Evolutionary conservation across 2,888 invertebrate genomes (phyloP).

Genomic region (Microctonus brassicae): DNA sequence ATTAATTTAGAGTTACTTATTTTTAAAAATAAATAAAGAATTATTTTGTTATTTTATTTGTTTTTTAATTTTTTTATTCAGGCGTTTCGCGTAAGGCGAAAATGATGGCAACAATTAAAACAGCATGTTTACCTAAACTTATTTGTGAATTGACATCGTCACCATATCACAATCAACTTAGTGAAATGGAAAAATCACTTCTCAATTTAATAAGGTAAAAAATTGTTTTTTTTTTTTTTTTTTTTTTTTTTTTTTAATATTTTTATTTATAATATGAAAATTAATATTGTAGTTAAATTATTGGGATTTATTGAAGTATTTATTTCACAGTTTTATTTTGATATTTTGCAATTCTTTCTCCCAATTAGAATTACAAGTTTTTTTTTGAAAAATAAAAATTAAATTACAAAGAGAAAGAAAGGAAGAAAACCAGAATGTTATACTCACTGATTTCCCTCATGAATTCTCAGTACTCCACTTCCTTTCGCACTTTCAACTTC

Average conservation of each 20-base stretch:
- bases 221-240: neutral
- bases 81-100: conserved; percentile 70
- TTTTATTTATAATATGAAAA: too few species aligned
- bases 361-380: neutral
- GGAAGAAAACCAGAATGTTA: conserved; percentile 46
- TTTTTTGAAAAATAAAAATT: neutral
- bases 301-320: neutral
- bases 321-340: neutral
- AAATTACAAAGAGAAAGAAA: neutral
- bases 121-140: conserved; percentile 76
- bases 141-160: conserved; percentile 78
- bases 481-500: conserved; percentile 32
- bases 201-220: conserved; percentile 75
- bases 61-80: conserved; percentile 50
- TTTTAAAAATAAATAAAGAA: neutral
- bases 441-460: neutral
- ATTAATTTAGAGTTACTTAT: neutral
- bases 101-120: conserved; percentile 74
- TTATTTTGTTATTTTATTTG: neutral
- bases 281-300: neutral
- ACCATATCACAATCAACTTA: conserved; percentile 74
- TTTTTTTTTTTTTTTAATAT: neutral
- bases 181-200: conserved; percentile 75
- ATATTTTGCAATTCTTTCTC: neutral
- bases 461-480: conserved; percentile 46